Evolutionary conservation across 2,113 vertebrate species (phyloP), one percentile per base, ranked within the genome.

Genomic region (Paedocypris sp.): DNA sequence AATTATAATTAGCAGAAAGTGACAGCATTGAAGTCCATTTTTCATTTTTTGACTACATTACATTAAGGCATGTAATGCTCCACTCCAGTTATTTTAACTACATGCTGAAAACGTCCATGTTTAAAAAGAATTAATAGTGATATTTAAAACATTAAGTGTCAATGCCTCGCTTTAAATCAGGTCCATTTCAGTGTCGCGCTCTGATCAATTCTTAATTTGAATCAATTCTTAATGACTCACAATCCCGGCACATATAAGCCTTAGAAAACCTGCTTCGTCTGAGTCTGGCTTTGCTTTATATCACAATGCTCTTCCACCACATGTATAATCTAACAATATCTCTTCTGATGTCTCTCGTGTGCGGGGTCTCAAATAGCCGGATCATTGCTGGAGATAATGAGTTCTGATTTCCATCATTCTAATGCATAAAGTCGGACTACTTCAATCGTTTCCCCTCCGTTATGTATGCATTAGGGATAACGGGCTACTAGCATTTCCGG

Each of bases 371-470:
- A 66, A 56, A 38, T 33, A 46, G 31, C 16, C 12, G 20, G 52
- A 69, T 69, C 58, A 62, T 72, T 60, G 29, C 32, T 53, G 50
- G 16, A 60, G 19, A 56, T 67, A 70, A 64, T 41, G 60, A 70
- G 56, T 15, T 57, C 64, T 61, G 64, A 64, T 52, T 64, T 61
- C 54, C 54, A 57, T 67, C 60, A 70, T 67, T 70, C 54, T 47
- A 57, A 61, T 73, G 71, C 64, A 67, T 46, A 67, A 61, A 67
- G 56, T 64, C 54, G 26, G 54, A 64, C 60, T 47, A 62, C 64
- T 70, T 60, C 26, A 48, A 25, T 67, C 49, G 54, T 50, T 50
- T 59, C 25, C 20, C 15, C 45, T 26, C 43, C 61, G 45, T 60
- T 63, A 73, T 61, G 49, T 64, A 64, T 57, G 60, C 60, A 61